Base-by-base conservation (phyloP, 2,888 invertebrate genomes). In the Pseudoips prasinana region DNA sequence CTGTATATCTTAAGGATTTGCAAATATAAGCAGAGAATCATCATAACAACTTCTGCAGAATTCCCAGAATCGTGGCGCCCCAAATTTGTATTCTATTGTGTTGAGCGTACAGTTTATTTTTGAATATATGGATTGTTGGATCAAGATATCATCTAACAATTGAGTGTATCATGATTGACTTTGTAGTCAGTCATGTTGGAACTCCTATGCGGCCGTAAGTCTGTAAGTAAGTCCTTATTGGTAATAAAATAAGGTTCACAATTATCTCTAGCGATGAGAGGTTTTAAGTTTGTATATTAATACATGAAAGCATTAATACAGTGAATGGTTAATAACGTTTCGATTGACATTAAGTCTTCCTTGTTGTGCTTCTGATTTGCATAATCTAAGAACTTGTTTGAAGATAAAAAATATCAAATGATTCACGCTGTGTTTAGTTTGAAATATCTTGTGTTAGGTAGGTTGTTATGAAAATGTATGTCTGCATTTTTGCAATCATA, bases 331-430 rank as follows among this genome's bases (percentile, higher is more conserved):
- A 67, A 67, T 73, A 70, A 61, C 62, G 58, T 65, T 56, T 52
- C 58, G 70, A 71, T 69, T 75, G 78, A 77, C 77, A 71, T 64
- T 76, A 71, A 76, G 68, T 70, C 75, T 66, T 64, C 61, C 63
- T 68, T 61, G 64, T 71, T 66, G 61, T 48, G 69, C 73, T 71
- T 68, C 70, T 67, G 60, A 78, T 79, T 79, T 71, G 64, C 75
- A 78, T 80, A 78, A 79, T 74, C 76, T 63, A 43, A 57, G 50
- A 57, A 59, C 64, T 58, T 54, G 53, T 63, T 57, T 49, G 20
- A 7, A 63, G 44, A 58, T 42, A 58, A 58, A 60, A 58, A 52
- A 37, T 25, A 39, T 39, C 32, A 25, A 33, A 51, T 56, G 55
- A 56, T 37, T 56, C 45, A 58, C 40, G 26, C 9, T 28, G 11